Conservation (phyloP, 1,140 invertebrate species). For the Leptinotarsa texana region DNA sequence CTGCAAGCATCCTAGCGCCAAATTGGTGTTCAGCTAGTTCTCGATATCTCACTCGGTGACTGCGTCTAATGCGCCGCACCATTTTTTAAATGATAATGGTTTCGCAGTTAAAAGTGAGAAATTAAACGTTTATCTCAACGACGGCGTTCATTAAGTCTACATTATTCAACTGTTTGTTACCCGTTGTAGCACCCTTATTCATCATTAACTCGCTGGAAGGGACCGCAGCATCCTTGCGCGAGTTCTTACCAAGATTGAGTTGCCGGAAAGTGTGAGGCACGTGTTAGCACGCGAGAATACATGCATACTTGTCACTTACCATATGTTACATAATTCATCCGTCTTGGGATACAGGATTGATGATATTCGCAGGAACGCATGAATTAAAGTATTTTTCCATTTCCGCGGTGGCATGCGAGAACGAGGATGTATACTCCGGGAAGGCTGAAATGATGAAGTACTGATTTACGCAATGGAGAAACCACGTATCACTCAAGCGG, state of each 20-base stretch:
- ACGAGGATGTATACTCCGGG: too few relatives aligned
- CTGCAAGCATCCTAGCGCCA: too few relatives aligned
- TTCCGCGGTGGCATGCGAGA: too few relatives aligned
- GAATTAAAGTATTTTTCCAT: too few relatives aligned
- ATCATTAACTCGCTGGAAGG: neutral
- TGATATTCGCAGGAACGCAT: neutral
- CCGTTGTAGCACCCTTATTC: neutral
- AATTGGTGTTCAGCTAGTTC: too few relatives aligned
- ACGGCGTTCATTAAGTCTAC: neutral
- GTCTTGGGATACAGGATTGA: neutral
- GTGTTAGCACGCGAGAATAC: neutral
- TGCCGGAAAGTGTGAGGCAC: neutral
- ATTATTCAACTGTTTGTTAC: slow-evolving; percentile 6
- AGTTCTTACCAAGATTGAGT: neutral
- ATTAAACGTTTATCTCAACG: neutral
- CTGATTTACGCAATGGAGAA: too few relatives aligned
- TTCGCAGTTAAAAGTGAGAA: neutral
- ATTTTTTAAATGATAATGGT: neutral
- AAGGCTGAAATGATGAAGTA: too few relatives aligned
- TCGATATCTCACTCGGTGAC: too few relatives aligned
- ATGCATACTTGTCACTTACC: slow-evolving; percentile 3
- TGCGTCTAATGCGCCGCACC: too few relatives aligned
- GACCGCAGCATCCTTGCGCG: neutral
- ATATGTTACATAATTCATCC: neutral
- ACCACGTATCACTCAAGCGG: too few relatives aligned